Conservation (phyloP, 2,888 invertebrate genomes). For the Phragmatobia fuliginosa region DNA sequence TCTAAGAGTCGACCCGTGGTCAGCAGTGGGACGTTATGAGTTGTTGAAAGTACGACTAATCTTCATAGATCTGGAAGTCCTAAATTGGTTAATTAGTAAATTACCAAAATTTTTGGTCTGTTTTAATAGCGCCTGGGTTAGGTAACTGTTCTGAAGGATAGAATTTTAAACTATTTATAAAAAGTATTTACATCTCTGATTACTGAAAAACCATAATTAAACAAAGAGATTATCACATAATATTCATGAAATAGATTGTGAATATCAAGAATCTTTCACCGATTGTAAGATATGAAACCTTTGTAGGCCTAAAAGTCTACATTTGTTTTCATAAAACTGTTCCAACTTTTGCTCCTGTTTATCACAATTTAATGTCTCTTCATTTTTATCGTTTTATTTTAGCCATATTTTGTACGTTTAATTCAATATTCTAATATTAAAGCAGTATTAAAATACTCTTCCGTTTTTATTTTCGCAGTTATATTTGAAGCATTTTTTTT, state of each 20-base stretch:
- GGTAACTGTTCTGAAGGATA: no score
- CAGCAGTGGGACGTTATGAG: no score
- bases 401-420: conserved; percentile 41
- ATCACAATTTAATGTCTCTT: background rate
- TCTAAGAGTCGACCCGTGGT: no score
- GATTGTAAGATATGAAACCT: background rate
- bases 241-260: background rate
- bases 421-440: conserved; percentile 38
- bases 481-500: conserved; percentile 4
- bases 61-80: background rate
- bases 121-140: no score
- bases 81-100: background rate
- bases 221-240: background rate
- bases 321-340: background rate
- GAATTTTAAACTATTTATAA: no score
- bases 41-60: background rate
- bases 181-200: background rate
- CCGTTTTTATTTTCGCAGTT: background rate
- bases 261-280: background rate
- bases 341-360: background rate
- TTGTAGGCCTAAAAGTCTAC: background rate
- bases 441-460: conserved; percentile 30
- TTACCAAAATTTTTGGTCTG: no score
- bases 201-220: background rate
- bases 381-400: conserved; percentile 24